Evolutionary conservation across 2,888 invertebrate species (phyloP).

Genomic region (Parasteatoda lunata): DNA sequence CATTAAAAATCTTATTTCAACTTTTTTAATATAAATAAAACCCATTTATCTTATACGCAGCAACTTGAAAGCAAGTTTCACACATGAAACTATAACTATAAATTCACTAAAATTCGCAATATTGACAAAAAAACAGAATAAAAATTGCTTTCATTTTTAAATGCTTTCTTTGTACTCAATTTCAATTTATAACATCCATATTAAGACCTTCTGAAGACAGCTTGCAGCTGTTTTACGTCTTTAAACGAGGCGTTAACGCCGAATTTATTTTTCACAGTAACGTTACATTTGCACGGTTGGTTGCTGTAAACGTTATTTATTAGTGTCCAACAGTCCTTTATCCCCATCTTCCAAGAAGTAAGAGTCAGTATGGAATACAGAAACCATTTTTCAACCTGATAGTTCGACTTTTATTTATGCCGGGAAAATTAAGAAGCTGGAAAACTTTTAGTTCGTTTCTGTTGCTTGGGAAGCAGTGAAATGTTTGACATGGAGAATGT

Average conservation of each 20-base stretch:
- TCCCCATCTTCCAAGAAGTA: not conserved
- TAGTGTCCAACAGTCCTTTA: not conserved
- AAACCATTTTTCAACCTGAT: slow-evolving; percentile 3
- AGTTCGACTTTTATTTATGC: not conserved
- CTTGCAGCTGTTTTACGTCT: not conserved
- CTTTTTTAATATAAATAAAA: too few species aligned
- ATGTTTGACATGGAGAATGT: not conserved
- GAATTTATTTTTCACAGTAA: not conserved
- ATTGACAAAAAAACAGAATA: slow-evolving; percentile 11
- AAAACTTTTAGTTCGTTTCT: slow-evolving; percentile 1
- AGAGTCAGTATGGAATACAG: not conserved
- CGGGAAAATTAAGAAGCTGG: not conserved
- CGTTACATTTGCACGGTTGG: not conserved
- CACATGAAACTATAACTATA: too few species aligned
- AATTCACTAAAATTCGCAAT: too few species aligned
- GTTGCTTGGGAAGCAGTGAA: not conserved
- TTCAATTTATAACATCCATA: not conserved
- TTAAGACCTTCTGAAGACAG: not conserved
- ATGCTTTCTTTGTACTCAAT: too few species aligned
- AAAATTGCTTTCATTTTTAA: slow-evolving; percentile 33
- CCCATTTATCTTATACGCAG: too few species aligned
- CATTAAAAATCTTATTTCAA: too few species aligned
- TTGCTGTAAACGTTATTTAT: not conserved
- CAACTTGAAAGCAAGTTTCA: too few species aligned
- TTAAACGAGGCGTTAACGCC: not conserved